Evolutionary conservation across 1,140 invertebrate species (phyloP), one percentile per base, ranked within the genome.

Genomic region (Drosophila kanapiae): DNA sequence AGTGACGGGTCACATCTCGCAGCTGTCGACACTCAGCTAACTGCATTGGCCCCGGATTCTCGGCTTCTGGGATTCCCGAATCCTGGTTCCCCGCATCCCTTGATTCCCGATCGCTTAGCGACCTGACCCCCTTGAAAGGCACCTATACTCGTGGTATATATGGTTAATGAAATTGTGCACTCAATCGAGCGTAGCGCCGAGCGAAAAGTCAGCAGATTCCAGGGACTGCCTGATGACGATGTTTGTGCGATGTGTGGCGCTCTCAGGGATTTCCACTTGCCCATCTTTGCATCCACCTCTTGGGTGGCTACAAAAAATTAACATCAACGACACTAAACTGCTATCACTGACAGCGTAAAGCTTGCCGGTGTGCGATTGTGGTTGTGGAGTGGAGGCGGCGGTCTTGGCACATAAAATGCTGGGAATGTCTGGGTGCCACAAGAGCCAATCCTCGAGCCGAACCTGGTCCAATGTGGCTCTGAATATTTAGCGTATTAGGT

Each of bases 91-190:
- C 47, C 27, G 23, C 23, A n/a, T 23, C 31, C 49, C 31, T 13
- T 40, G 27, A 6, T 8, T 4, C 16, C 31, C 43, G 51, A 49
- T 29, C 42, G 65, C 63, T 11, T 14, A 47, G 65, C 42, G 16
- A 70, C 35, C 27, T 71, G 67, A 49, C 56, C 58, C 56, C 61
- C 62, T 67, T 80, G 47, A 33, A 56, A 76, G 78, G 68, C 81
- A 90, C 65, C 74, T 84, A 33, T 29, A 33, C 23, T 23, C 16
- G n/a, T 11, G 16, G 49, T 51, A 83, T 75, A 56, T 56, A 38
- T 56, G 83, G 82, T 83, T 92, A 92, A 92, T 92, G 91, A 92
- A 92, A 92, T 92, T 92, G 91, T 92, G 91, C 91, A 92, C 78
- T 91, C 91, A 92, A 92, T 92, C 79, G 91, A 91, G 91, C 80